Base-by-base conservation (phyloP, 2,113 vertebrate genomes). In the Climacteris rufus region DNA sequence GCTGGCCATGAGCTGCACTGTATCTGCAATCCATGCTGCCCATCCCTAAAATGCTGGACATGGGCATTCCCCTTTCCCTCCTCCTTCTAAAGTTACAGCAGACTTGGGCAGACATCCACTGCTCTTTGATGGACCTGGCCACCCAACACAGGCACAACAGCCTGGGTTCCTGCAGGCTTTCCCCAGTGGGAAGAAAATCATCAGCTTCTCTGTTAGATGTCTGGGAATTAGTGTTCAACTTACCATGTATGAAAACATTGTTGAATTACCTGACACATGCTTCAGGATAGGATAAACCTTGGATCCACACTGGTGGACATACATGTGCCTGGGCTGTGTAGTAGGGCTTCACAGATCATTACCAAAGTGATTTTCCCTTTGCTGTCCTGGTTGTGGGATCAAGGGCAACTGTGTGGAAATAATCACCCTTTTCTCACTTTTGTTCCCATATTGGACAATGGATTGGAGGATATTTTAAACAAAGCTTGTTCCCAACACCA, bases 291-390 rank as follows among this genome's bases (percentile, higher is more conserved):
- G 52, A 57, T 15, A 57, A 81, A 31, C 9, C 47, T 88, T 47
- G 40, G 20, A 47, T 66, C 25, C 35, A 40, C 21, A 35, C 44
- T 69, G 5, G 40, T 59, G 65, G 40, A 47, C 49, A 35, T 35
- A 50, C 1, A 0, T 3, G 3, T 49, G 27, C 20, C 13, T 85
- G 53, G 2, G 2, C 10, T 27, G 24, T 47, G 24, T 1, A 53
- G 31, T 57, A 49, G 15, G 31, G 77, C 44, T 59, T 11, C 13
- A 3, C 13, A 10, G 30, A 25, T 78, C 19, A 25, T 37, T 33
- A 44, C 27, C 15, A 33, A 35, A 33, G 44, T 6, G 30, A 22
- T 45, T 47, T 20, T 81, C 11, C 25, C n/a, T 59, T 54, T 74
- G 49, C 24, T 74, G 7, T 72, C 77, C n/a, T 71, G 30, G 13